Conservation (phyloP, 2,888 invertebrate genomes). For the Synergus laeviventris region DNA sequence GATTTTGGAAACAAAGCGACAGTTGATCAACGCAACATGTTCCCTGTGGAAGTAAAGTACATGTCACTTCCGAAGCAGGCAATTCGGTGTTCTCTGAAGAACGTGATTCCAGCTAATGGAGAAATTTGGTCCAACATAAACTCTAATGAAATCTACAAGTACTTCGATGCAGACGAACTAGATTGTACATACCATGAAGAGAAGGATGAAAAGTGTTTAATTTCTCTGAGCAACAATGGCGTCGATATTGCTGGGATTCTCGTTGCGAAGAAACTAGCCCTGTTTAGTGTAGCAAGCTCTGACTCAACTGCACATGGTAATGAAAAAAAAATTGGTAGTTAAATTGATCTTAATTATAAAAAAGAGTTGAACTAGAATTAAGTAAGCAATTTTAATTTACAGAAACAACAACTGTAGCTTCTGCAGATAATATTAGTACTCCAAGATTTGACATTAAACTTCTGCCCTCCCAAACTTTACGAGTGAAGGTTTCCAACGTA, state of each 20-base stretch:
- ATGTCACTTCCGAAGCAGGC: conserved; percentile 84
- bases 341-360: background rate
- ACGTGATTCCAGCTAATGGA: conserved; percentile 78
- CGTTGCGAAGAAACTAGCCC: conserved; percentile 76
- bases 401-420: conserved; percentile 25
- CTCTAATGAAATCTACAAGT: conserved; percentile 76
- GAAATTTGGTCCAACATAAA: conserved; percentile 79
- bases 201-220: conserved; percentile 77
- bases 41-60: conserved; percentile 83
- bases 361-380: background rate
- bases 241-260: conserved; percentile 77
- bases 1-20: conserved; percentile 86
- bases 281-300: background rate
- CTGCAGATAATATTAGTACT: conserved; percentile 48
- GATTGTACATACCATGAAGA: conserved; percentile 79
- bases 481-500: conserved; percentile 74
- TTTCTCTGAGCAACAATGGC: conserved; percentile 77
- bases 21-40: conserved; percentile 82
- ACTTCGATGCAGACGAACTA: conserved; percentile 80
- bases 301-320: background rate
- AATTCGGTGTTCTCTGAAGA: conserved; percentile 81
- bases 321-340: background rate
- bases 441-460: conserved; percentile 72
- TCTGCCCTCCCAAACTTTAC: conserved; percentile 75
- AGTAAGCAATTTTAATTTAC: background rate